Base-by-base conservation (phyloP, 2,888 invertebrate species). In the Tenthredo amoena region DNA sequence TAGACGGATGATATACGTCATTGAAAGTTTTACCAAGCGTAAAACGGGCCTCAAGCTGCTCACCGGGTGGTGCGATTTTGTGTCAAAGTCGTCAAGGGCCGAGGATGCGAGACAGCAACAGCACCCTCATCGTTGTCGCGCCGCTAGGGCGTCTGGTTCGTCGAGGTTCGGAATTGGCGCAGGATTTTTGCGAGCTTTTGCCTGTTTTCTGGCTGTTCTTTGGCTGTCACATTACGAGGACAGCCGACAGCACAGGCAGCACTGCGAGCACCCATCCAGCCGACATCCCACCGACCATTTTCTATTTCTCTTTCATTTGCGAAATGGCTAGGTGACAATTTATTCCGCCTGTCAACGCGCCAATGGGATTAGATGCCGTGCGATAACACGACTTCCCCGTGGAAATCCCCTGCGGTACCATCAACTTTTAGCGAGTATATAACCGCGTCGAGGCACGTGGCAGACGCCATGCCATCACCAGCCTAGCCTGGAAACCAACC, bases 171-270 rank as follows among this genome's bases (percentile, higher is more conserved):
- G 6, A 71, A 47, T 31, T 71, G 83, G 83, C 62, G 83, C 9
- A 31, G 83, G 83, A 83, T 83, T 83, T 83, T 83, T 62, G 71
- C 83, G 83, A 83, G 83, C 83, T 83, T 83, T 83, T 50, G 68
- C 83, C 71, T 83, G 83, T 83, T 83, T 81, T 50, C 68, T 89
- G 89, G 88, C 89, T 91, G 91, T 91, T 92, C 89, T 91, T 89
- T 88, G 87, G 86, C 91, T 91, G 92, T 91, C 92, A 91, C 91
- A 90, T 92, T 91, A 92, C 88, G 87, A 87, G 89, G 90, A 90
- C 91, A 89, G 91, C 88, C 87, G 87, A 88, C 87, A 87, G 88
- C 87, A 89, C 87, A 88, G 87, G 86, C 55, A 47, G 55, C 47
- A 31, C 26, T 31, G 47, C 68, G 37, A 65, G 34, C 10, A 34